Base-by-base conservation (phyloP, 2,888 invertebrate genomes). In the Dasypolia templi region DNA sequence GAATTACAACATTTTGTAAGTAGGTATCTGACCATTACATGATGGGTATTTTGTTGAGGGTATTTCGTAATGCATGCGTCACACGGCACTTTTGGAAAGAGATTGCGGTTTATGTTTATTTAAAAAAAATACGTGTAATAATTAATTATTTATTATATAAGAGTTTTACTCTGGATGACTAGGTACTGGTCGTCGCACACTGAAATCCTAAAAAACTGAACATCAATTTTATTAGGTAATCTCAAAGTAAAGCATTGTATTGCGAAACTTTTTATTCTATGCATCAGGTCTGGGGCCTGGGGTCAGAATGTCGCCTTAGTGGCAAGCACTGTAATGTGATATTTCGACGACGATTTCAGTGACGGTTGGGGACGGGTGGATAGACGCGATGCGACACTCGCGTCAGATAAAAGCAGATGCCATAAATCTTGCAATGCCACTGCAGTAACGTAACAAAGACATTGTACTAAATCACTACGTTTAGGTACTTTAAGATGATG, bases 91-190 rank as follows among this genome's bases (percentile, higher is more conserved):
- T 69, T 49, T 19, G 12, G 5, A 29, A 70, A 51, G n/a, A 70
- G n/a, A 51, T 70, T 70, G 69, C n/a, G 69, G 42, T 72, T 74
- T 26, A 39, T 1, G n/a, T 39, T 56, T 32, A 46, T 46, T n/a
- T 29, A 3, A 46, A n/a, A 46, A 39, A 72, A 49, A n/a, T 32
- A 29, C 29, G 4, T n/a, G 14, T 51, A 66, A 12, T 19, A 19
- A 46, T 42, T 42, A 67, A 44, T 11, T 35, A 22, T 22, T 49
- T 2, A 35, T 35, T 68, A 9, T 26, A 35, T 35, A 29, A 29
- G 26, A 49, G 22, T 70, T 70, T 69, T 49, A 35, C 69, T 51
- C 39, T 29, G 1, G 39, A 17, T 51, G 70, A 70, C 39, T 51
- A 29, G 0, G 7, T 44, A 44, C 26, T 44, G 11, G n/a, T 6